Percentiles rank a stretch among this genome's conserved stretches.
These are phyloP conservation scores for Bombyx mandarina DNA, from an alignment of 1,140 invertebrate genomes.

Conservation along the genomic window DNA sequence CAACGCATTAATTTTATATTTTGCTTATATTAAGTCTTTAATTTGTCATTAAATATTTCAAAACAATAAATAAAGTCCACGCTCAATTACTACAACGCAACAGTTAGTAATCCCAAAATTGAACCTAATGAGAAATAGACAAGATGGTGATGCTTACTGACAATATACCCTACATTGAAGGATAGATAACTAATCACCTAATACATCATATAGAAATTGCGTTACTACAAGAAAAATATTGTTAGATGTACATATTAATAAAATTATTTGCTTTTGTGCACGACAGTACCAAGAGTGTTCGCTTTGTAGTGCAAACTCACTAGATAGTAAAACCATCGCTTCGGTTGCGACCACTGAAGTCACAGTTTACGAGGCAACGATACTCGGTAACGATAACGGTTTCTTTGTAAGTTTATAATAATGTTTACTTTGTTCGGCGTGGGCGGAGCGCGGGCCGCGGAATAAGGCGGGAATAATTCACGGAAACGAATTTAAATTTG, in stretches of 20 bases:
- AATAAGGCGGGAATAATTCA: slow-evolving; percentile 3
- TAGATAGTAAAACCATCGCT: slow-evolving; percentile 45
- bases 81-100: too few species aligned
- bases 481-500: slow-evolving; percentile 6
- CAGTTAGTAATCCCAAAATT: too few species aligned
- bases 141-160: too few species aligned
- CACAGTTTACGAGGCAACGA: slow-evolving; percentile 13
- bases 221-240: background rate
- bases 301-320: slow-evolving; percentile 40
- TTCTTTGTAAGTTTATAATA: slow-evolving; percentile 17
- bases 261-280: slow-evolving; percentile 1
- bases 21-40: too few species aligned
- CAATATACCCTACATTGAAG: too few species aligned
- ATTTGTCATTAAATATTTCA: too few species aligned
- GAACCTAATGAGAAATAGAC: too few species aligned
- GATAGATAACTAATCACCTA: too few species aligned
- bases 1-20: too few species aligned
- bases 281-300: slow-evolving; percentile 2
- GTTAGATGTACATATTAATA: background rate
- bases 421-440: slow-evolving; percentile 12
- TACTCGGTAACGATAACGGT: slow-evolving; percentile 9
- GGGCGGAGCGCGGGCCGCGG: background rate
- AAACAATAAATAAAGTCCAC: too few species aligned
- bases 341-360: slow-evolving; percentile 18
- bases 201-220: too few species aligned